Conservation (phyloP, 2,113 vertebrate genomes). For the Triplophysa dalaica region DNA sequence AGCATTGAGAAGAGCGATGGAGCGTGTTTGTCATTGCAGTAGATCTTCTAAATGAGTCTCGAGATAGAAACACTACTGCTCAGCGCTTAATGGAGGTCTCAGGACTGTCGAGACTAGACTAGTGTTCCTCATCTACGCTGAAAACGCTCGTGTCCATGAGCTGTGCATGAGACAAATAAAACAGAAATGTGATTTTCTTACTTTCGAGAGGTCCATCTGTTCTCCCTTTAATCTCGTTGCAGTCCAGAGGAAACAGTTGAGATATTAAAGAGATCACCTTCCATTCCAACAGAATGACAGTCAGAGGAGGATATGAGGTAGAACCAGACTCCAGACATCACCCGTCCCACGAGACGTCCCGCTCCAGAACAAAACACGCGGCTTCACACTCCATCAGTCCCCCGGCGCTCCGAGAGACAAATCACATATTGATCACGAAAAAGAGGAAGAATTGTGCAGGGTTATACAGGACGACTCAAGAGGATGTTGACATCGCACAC, state of each 20-base stretch:
- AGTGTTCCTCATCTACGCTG: no score
- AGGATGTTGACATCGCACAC: slow-evolving; percentile 49
- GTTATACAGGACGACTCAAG: slow-evolving; percentile 50
- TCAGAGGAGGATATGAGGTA: background rate
- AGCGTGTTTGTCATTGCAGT: slow-evolving; percentile 29
- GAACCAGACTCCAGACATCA: slow-evolving; percentile 21
- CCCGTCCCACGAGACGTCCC: slow-evolving; percentile 60
- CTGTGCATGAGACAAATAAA: no score
- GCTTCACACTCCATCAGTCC: slow-evolving; percentile 54
- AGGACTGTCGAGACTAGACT: background rate
- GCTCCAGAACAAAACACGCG: slow-evolving; percentile 65
- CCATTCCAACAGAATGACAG: background rate
- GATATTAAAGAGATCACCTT: background rate
- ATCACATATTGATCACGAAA: slow-evolving; percentile 66
- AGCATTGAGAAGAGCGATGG: slow-evolving; percentile 26
- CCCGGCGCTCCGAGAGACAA: slow-evolving; percentile 55
- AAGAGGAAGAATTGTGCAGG: slow-evolving; percentile 38
- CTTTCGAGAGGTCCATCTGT: background rate
- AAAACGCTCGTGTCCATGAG: no score
- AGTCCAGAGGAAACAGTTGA: background rate
- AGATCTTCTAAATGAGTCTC: slow-evolving; percentile 26
- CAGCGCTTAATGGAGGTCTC: slow-evolving; percentile 1
- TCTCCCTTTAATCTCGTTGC: background rate
- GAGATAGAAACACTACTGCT: background rate
- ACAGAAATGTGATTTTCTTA: no score